Conservation (phyloP, 1,140 invertebrate species). For the Magallana angulata region DNA sequence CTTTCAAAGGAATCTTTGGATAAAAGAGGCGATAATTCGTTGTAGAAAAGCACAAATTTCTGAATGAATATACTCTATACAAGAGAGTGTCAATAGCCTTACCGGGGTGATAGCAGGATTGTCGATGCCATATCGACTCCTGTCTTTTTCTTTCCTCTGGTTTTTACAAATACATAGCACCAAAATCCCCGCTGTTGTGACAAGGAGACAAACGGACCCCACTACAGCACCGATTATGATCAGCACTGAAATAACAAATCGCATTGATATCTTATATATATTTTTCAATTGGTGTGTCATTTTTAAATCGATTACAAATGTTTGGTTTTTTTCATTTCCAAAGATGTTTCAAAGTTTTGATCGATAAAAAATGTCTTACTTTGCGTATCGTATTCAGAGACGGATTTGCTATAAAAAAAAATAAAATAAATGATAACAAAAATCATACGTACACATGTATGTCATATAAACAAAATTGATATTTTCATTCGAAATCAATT, state of each 20-base stretch:
- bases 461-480: too few relatives aligned
- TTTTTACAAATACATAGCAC: background rate
- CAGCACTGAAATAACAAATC: background rate
- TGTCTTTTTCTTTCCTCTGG: background rate
- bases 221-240: slow-evolving; percentile 9
- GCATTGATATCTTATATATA: too few relatives aligned
- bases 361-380: background rate
- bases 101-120: slow-evolving; percentile 6
- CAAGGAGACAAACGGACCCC: background rate
- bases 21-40: too few relatives aligned
- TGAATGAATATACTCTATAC: too few relatives aligned
- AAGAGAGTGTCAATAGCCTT: background rate
- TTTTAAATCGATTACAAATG: too few relatives aligned
- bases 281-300: too few relatives aligned
- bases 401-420: background rate
- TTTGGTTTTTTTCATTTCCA: too few relatives aligned
- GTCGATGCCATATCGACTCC: background rate
- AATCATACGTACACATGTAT: too few relatives aligned
- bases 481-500: too few relatives aligned
- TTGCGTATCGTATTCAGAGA: background rate
- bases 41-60: too few relatives aligned
- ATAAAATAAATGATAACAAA: background rate
- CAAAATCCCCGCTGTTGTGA: background rate
- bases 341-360: too few relatives aligned
- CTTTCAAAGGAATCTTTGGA: too few relatives aligned